Base-by-base conservation (phyloP, 2,113 vertebrate species). In the Lamprotornis superbus region DNA sequence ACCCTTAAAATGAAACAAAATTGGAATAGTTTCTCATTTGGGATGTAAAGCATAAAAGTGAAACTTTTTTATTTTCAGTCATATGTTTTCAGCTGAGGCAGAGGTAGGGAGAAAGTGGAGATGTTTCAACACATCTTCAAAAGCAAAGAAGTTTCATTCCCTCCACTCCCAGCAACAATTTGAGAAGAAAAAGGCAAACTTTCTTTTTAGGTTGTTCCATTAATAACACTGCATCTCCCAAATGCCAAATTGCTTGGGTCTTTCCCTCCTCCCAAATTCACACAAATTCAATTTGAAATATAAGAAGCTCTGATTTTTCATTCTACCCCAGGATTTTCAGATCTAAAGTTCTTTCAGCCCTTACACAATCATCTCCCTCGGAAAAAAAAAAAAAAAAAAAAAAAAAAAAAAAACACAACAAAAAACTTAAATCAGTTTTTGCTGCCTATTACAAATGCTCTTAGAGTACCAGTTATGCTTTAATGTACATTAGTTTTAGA, bases 401-500 rank as follows among this genome's bases (percentile, higher is more conserved):
- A 22, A 40, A 24, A 40, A 52, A 8, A 30, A 57, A 22, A 44
- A 27, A 25, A 27, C n/a, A n/a, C n/a, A n/a, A n/a, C n/a, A 39
- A 18, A 25, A 57, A 50, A 0, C 65, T 94, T 87, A 80, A 93
- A 94, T 78, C 47, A 42, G 60, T 90, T 95, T 93, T 83, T 94
- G 56, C 83, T 81, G 76, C 93, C 33, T 81, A 81, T 92, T 89
- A 91, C 65, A 84, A 92, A 96, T 86, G 88, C 68, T 93, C 64
- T 90, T 93, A 75, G 35, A 78, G 64, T 46, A 86, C 55, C 83
- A 83, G 85, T 61, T 88, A 90, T 69, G 64, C 68, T 89, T 92
- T 97, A 97, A 96, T 89, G 93, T 96, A 71, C 85, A 96, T 86
- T 95, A 94, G 94, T 93, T 96, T 96, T 56, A 94, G 87, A 87